These are phyloP conservation scores for pig (Sus scrofa) DNA, from an alignment of 2,113 vertebrate genomes.

Conservation along the genomic window DNA sequence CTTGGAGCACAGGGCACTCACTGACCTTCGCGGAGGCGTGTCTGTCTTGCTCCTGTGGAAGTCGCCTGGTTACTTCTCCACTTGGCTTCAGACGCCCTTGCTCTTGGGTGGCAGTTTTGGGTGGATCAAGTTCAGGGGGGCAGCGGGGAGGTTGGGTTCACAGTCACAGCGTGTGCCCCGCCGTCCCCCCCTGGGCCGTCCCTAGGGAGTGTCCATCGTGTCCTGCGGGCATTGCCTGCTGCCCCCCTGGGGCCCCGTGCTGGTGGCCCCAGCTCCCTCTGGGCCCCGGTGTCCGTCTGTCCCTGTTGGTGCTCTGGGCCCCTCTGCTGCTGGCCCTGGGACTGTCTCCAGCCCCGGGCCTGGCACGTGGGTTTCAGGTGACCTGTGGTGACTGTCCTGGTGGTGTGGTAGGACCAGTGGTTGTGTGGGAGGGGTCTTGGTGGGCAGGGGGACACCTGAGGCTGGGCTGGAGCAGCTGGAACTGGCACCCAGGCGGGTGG, in stretches of 20 bases:
- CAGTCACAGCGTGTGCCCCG: no score
- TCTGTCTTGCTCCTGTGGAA: neutral
- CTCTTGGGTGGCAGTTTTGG: neutral
- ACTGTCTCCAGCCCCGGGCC: fast-evolving
- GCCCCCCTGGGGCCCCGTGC: fast-evolving
- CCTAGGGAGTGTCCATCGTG: no score
- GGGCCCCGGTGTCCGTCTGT: neutral
- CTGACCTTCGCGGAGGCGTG: neutral
- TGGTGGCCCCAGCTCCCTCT: fast-evolving
- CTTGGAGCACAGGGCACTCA: no score
- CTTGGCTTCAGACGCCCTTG: neutral
- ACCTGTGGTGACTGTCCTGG: neutral
- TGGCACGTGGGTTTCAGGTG: neutral
- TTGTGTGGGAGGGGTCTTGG: neutral
- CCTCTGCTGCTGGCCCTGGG: neutral
- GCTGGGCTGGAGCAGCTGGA: no score
- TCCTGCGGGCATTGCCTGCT: no score
- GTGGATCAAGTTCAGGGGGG: neutral
- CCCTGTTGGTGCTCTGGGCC: neutral
- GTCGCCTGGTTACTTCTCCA: neutral
- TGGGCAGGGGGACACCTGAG: fast-evolving
- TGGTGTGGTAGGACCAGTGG: no score
- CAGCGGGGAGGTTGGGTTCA: no score
- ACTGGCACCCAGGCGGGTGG: no score
- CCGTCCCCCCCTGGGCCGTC: no score